Percentiles rank a stretch among this genome's conserved stretches.
Conservation (phyloP, 2,113 vertebrate genomes). For the Corvus cornix region DNA sequence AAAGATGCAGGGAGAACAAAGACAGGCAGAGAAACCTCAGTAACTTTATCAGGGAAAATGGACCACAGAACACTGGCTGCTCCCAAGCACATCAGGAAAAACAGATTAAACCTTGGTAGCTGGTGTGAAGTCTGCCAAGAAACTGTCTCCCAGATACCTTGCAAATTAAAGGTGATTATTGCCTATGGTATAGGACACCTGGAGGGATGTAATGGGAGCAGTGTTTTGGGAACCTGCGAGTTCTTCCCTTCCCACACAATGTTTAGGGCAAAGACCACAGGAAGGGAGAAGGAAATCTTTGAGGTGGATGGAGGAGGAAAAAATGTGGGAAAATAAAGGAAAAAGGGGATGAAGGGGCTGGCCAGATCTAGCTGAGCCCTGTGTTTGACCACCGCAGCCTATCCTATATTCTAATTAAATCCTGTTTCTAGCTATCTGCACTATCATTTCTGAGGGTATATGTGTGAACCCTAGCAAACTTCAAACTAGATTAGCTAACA, state of each 20-base stretch:
- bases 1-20: neutral
- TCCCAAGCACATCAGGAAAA: neutral
- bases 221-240: neutral
- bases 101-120: neutral
- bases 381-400: neutral
- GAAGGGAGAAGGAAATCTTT: neutral
- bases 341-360: neutral
- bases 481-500: neutral
- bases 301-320: neutral
- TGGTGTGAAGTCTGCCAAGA: neutral
- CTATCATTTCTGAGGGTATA: neutral
- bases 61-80: neutral
- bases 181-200: neutral
- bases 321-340: neutral
- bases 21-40: neutral
- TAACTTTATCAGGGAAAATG: neutral
- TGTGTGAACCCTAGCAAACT: neutral
- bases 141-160: neutral
- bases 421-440: neutral
- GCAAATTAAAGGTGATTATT: neutral
- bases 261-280: neutral
- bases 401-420: neutral
- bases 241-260: neutral
- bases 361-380: neutral
- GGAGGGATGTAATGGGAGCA: neutral